These are phyloP conservation scores for Erebia palarica DNA, from an alignment of 2,888 invertebrate species.

Conservation along the genomic window DNA sequence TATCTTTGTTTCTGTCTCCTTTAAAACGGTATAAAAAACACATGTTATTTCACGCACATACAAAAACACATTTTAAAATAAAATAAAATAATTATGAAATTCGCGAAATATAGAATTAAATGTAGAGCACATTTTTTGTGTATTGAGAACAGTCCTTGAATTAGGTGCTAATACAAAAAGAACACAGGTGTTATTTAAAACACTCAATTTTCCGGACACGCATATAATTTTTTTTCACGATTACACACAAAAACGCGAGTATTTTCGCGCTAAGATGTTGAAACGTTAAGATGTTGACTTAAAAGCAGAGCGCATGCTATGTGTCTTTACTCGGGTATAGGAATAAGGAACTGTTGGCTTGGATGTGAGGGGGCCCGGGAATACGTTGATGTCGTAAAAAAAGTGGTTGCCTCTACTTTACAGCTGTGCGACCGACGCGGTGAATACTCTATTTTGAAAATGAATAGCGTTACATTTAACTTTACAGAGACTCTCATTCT, in stretches of 20 bases:
- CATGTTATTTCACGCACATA: no score
- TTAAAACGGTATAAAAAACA: background rate
- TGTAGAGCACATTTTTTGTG: no score
- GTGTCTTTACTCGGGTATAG: conserved; percentile 57
- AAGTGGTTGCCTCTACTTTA: conserved; percentile 72
- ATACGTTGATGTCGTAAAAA: conserved; percentile 75
- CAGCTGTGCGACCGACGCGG: conserved; percentile 50
- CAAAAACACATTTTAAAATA: background rate
- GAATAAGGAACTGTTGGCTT: conserved; percentile 71
- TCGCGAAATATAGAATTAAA: no score
- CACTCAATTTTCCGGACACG: background rate
- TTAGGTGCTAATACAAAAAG: background rate
- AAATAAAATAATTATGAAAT: no score
- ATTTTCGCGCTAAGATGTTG: conserved; percentile 20
- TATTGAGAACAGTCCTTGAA: no score
- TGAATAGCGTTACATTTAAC: background rate
- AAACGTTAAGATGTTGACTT: conserved; percentile 21
- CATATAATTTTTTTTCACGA: background rate
- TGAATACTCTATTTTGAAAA: conserved; percentile 65
- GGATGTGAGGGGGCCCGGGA: conserved; percentile 69
- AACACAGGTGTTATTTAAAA: background rate
- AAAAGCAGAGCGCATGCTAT: conserved; percentile 61
- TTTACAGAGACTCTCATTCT: no score
- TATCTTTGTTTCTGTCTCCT: background rate
- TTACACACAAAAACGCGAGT: background rate